phyloP scores from a whole-genome alignment of 1,140 invertebrate genomes.

The Dendrolimus kikuchii region DNA sequence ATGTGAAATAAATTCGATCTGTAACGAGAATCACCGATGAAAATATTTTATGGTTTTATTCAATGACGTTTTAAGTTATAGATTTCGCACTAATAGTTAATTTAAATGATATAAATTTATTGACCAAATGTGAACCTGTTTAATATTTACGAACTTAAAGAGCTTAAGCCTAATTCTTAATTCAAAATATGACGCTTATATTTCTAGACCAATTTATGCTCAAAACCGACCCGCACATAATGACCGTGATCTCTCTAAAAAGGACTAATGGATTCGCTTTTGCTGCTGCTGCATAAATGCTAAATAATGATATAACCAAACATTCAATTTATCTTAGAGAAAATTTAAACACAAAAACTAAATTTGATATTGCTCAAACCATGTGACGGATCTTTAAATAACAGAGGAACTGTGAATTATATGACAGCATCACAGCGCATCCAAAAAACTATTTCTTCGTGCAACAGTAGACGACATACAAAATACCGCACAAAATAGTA shows the following conservation, averaged over 20 bases:
- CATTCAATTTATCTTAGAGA: neutral
- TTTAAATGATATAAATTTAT: constrained; percentile 1
- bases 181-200: no score
- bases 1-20: constrained; percentile 61
- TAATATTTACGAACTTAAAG: no score
- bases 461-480: neutral
- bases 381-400: constrained; percentile 50
- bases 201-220: no score
- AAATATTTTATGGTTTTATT: constrained; percentile 30
- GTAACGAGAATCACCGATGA: constrained; percentile 60
- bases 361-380: constrained; percentile 44
- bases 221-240: no score
- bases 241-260: no score
- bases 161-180: no score
- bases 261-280: no score
- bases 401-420: constrained; percentile 14
- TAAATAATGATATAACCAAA: constrained; percentile 1
- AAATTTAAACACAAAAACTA: constrained; percentile 15
- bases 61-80: no score
- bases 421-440: constrained; percentile 8
- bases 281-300: no score
- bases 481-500: constrained; percentile 15
- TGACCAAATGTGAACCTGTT: no score
- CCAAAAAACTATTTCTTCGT: neutral
- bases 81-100: neutral